Conservation (phyloP, 2,797 vertebrate species). For the Psittacula derbiana region DNA sequence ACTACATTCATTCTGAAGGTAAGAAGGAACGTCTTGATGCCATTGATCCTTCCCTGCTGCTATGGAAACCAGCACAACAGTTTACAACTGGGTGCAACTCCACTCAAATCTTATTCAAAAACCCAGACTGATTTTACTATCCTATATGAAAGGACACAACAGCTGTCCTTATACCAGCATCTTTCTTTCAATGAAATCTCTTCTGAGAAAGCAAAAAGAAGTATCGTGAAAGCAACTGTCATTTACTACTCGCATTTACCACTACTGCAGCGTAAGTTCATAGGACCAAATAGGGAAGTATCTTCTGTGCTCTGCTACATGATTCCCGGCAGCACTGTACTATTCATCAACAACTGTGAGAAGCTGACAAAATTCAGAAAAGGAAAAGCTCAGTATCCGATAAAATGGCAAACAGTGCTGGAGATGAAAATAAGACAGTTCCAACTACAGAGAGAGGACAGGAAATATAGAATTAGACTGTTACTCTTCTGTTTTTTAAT, state of each 20-base stretch:
- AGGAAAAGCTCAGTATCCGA: neutral
- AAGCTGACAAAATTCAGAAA: neutral
- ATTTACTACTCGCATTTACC: neutral
- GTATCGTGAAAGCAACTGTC: neutral
- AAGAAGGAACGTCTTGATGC: neutral
- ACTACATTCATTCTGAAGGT: neutral
- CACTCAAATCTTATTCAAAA: neutral
- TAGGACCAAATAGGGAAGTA: neutral
- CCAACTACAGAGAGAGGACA: neutral
- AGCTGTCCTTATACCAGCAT: neutral
- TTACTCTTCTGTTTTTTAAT: neutral
- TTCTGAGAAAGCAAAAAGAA: neutral
- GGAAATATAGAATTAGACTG: neutral
- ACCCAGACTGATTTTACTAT: neutral
- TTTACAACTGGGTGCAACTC: neutral
- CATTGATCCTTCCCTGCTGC: neutral
- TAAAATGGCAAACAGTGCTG: neutral
- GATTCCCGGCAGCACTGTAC: neutral
- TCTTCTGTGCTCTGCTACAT: neutral
- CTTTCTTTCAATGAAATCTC: neutral
- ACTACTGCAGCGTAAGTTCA: accelerated
- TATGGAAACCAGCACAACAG: neutral
- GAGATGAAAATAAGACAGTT: neutral
- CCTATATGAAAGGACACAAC: neutral
- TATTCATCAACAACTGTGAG: neutral